Evolutionary conservation across 2,888 invertebrate genomes (phyloP).

Genomic region (Nipponacmea schrenckii): DNA sequence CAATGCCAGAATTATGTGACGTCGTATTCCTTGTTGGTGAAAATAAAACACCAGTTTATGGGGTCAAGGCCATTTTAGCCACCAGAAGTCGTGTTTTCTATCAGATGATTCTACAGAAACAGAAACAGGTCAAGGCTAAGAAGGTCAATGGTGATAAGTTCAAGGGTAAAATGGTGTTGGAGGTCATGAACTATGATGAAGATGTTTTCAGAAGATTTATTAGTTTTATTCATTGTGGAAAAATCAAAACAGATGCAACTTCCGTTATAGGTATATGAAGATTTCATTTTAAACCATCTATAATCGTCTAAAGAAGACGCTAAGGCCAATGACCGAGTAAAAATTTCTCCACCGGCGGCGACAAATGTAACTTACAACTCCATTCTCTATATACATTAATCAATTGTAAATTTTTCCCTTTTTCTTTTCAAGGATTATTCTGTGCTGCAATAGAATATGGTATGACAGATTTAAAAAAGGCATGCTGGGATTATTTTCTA

Average conservation of each 20-base stretch:
- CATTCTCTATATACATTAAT: background rate
- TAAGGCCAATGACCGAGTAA: too few relatives aligned
- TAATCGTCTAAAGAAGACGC: too few relatives aligned
- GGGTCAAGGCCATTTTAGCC: background rate
- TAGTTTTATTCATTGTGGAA: conserved; percentile 2
- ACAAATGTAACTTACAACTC: too few relatives aligned
- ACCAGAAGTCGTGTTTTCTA: conserved; percentile 2
- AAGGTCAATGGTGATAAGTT: conserved; percentile 4
- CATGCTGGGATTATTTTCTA: conserved; percentile 1
- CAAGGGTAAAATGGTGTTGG: background rate
- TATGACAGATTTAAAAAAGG: background rate
- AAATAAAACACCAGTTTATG: background rate
- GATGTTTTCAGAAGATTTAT: conserved; percentile 1
- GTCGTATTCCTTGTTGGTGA: background rate
- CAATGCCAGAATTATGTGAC: background rate
- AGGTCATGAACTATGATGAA: background rate
- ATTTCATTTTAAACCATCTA: background rate
- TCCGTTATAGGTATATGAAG: background rate
- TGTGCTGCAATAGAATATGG: background rate
- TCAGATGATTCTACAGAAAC: background rate
- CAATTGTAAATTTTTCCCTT: background rate
- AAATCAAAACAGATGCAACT: background rate
- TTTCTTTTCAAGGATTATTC: background rate
- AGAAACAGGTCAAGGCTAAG: background rate
- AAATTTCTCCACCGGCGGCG: too few relatives aligned